phyloP scores from a whole-genome alignment of 2,888 invertebrate genomes.

The Eledone cirrhosa region DNA sequence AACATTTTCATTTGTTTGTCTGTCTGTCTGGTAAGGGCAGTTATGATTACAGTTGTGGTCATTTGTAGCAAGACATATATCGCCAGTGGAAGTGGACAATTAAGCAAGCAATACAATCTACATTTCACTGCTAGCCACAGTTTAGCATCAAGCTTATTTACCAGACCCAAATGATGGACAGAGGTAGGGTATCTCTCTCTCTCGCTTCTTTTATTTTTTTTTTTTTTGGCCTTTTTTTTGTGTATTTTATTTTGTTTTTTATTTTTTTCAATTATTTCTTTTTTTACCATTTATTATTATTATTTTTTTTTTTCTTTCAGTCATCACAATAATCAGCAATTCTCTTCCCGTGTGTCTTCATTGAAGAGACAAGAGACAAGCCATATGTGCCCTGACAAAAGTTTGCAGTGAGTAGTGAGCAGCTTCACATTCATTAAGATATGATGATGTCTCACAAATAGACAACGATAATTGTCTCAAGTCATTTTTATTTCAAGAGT shows the following conservation, averaged over 20 bases:
- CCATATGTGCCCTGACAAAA: conserved; percentile 7
- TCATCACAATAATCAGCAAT: conserved; percentile 15
- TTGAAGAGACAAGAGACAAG: conserved; percentile 15
- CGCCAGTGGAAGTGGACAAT: conserved; percentile 1
- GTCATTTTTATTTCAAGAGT: too few relatives aligned
- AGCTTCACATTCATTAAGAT: too few relatives aligned
- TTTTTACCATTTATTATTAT: too few relatives aligned
- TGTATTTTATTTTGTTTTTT: too few relatives aligned
- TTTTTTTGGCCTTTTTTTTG: too few relatives aligned
- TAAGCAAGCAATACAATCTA: conserved; percentile 9
- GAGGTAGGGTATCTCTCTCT: neutral
- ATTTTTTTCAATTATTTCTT: too few relatives aligned
- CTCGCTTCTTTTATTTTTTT: too few relatives aligned
- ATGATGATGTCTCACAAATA: too few relatives aligned
- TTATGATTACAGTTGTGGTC: neutral
- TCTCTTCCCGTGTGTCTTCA: conserved; percentile 13
- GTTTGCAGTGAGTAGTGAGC: conserved; percentile 15
- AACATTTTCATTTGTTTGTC: neutral
- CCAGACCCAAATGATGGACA: conserved; percentile 25
- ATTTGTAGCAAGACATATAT: conserved; percentile 6
- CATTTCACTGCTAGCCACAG: conserved; percentile 11
- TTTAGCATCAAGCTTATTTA: conserved; percentile 19
- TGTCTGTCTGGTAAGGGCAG: neutral
- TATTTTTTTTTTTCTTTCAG: neutral
- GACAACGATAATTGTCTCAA: too few relatives aligned